Percentiles rank a stretch among this genome's conserved stretches.
phyloP scores from a whole-genome alignment of 2,113 vertebrate species.

The Tringa solitaria region DNA sequence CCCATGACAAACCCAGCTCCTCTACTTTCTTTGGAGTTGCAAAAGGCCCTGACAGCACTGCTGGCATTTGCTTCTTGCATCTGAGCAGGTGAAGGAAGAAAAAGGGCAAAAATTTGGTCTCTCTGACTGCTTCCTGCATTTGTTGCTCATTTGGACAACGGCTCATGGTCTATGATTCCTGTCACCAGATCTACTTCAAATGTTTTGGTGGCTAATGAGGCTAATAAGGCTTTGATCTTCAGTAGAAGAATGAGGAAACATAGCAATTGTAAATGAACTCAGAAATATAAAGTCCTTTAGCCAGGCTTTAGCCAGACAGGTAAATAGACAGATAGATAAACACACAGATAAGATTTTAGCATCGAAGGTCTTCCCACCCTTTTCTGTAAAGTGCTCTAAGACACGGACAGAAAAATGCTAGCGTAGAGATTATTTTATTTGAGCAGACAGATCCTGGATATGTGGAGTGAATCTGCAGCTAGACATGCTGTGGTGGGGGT shows the following conservation, averaged over 20 bases:
- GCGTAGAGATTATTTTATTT: not conserved
- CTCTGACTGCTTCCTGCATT: not conserved
- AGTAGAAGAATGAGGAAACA: not conserved
- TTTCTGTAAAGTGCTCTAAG: not conserved
- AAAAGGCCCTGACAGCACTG: not conserved
- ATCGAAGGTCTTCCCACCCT: not conserved
- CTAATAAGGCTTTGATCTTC: not conserved
- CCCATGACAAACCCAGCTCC: not conserved
- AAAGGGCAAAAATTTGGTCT: not conserved
- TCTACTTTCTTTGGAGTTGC: no score
- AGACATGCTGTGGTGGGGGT: not conserved
- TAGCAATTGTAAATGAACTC: not conserved
- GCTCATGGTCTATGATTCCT: not conserved
- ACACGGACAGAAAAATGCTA: not conserved
- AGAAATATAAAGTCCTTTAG: not conserved
- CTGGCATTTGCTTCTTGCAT: not conserved
- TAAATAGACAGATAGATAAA: not conserved
- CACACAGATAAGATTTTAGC: not conserved
- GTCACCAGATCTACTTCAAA: not conserved
- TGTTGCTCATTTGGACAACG: not conserved
- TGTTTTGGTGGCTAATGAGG: not conserved
- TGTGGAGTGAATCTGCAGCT: not conserved
- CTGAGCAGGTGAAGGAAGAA: not conserved
- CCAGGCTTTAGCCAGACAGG: not conserved
- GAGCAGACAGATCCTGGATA: not conserved